phyloP scores from a whole-genome alignment of 1,140 invertebrate genomes.

The Drosophila persimilis region DNA sequence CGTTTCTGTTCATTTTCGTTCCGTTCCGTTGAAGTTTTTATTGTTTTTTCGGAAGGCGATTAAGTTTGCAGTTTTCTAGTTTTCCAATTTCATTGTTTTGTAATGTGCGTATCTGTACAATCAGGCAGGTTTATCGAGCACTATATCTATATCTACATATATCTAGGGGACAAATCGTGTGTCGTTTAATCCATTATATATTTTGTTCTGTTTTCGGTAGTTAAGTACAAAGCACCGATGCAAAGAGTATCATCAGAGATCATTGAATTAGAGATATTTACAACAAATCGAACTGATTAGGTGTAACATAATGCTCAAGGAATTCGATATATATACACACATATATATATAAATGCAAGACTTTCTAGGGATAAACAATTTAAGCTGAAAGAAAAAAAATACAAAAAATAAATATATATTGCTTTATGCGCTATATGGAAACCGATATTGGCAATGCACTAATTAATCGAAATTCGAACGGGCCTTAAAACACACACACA shows the following conservation, averaged over 20 bases:
- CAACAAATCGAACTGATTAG: constrained; percentile 74
- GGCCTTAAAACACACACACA: constrained; percentile 26
- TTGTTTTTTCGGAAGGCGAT: constrained; percentile 54
- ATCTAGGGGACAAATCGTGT: no score
- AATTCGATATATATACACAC: constrained; percentile 33
- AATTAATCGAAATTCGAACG: constrained; percentile 33
- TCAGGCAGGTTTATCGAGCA: constrained; percentile 25
- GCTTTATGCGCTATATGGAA: constrained; percentile 7
- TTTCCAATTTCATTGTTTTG: constrained; percentile 41
- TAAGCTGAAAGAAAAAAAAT: constrained; percentile 19
- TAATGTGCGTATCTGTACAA: constrained; percentile 11
- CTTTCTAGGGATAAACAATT: constrained; percentile 34
- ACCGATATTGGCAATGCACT: constrained; percentile 28
- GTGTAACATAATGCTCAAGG: constrained; percentile 61
- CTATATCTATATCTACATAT: constrained; percentile 11
- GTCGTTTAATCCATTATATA: constrained; percentile 32
- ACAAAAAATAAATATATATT: background rate
- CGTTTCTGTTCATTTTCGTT: constrained; percentile 18
- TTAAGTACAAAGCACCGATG: constrained; percentile 52
- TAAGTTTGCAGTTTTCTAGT: constrained; percentile 29
- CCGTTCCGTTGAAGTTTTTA: constrained; percentile 65
- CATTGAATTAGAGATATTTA: constrained; percentile 47
- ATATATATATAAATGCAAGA: constrained; percentile 27
- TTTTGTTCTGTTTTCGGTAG: constrained; percentile 51
- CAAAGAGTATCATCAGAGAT: constrained; percentile 13